A percentile compares a stretch with the other conserved stretches of the same genome.
Evolutionary conservation across 2,888 invertebrate species (phyloP).

Genomic region (Megalurothrips usitatus): DNA sequence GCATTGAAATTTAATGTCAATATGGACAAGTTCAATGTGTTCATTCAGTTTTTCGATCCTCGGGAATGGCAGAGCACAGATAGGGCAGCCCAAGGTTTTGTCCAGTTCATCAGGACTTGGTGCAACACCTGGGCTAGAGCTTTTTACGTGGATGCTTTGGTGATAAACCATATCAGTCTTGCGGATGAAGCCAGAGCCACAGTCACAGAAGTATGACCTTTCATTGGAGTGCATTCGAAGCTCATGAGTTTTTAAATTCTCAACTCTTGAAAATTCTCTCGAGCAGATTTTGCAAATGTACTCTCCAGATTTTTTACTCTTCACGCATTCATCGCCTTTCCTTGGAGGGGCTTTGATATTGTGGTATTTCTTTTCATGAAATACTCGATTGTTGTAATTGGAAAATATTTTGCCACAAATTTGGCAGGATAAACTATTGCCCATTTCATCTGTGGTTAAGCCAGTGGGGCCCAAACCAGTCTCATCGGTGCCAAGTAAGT

Average conservation of each 20-base stretch:
- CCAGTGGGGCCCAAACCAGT: background rate
- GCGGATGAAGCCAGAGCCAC: background rate
- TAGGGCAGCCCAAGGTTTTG: background rate
- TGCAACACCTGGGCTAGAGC: background rate
- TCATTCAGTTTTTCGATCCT: constrained; percentile 1
- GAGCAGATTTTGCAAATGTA: background rate
- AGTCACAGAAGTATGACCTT: constrained; percentile 1
- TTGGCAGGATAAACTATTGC: background rate
- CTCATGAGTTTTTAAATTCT: background rate
- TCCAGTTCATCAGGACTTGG: background rate
- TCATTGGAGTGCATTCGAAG: constrained; percentile 1
- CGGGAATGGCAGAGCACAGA: background rate
- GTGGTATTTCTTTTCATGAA: constrained; percentile 22
- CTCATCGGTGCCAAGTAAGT: no score
- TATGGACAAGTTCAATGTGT: background rate
- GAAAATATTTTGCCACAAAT: constrained; percentile 8
- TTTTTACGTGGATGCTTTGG: background rate
- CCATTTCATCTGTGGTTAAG: background rate
- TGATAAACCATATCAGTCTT: background rate
- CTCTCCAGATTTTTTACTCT: background rate
- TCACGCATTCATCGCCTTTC: background rate
- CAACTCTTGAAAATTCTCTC: background rate
- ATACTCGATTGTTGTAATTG: background rate
- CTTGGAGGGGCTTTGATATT: background rate
- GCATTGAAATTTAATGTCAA: background rate